A percentile compares a stretch with the other conserved stretches of the same genome.
phyloP scores from a whole-genome alignment of 2,888 invertebrate genomes.

The Cephus sareptanus region DNA sequence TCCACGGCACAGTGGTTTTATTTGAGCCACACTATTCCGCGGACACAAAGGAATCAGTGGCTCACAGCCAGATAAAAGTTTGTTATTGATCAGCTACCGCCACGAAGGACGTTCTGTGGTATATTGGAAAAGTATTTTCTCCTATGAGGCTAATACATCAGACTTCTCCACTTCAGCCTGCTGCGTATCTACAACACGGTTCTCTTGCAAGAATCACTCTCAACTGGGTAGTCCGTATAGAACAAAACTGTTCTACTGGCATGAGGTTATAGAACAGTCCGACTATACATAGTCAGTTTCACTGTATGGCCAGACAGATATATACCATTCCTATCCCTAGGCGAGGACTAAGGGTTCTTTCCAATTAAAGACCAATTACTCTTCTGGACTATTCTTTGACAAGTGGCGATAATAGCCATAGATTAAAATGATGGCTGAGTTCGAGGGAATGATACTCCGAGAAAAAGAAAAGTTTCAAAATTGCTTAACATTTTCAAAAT shows the following conservation, averaged over 20 bases:
- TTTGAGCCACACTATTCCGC: not conserved
- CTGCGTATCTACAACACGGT: not conserved
- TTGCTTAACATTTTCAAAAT: not conserved
- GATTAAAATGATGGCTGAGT: not conserved
- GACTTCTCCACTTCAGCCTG: not conserved
- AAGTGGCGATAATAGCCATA: not conserved
- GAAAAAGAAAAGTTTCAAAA: not conserved
- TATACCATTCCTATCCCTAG: not conserved
- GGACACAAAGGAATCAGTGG: not conserved
- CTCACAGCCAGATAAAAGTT: not conserved
- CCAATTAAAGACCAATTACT: not conserved
- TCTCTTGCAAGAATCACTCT: not conserved
- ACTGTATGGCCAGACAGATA: not conserved
- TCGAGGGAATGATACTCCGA: not conserved
- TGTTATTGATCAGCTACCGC: not conserved
- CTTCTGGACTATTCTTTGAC: not conserved
- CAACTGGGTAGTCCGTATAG: not conserved
- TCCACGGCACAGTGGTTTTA: not conserved
- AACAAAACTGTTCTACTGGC: not conserved
- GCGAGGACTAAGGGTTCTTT: not conserved
- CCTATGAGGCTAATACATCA: not conserved
- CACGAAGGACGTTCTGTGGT: not conserved
- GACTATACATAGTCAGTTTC: not conserved
- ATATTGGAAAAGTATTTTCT: conserved; percentile 5
- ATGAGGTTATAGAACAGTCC: not conserved